Base-by-base conservation (phyloP, 2,888 invertebrate genomes). In the Branchipolynoe longqiensis region DNA sequence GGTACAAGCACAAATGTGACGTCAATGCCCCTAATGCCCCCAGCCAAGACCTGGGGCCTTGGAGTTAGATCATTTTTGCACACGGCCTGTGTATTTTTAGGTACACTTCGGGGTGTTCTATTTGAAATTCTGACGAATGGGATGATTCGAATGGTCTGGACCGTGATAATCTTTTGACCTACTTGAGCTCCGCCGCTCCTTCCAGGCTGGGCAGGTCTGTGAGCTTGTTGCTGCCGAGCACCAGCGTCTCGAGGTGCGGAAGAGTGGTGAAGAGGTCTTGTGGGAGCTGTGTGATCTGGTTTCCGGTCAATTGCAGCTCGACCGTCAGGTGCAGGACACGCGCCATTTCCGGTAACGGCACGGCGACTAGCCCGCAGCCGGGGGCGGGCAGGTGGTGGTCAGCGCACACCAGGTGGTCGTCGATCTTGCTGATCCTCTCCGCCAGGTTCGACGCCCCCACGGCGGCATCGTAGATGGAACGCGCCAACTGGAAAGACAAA, bases 241-340 rank as follows among this genome's bases (percentile, higher is more conserved):
- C 74, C 1, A 88, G 64, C 14, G 38, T 28, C 38, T 54, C 33
- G 38, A 88, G 86, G n/a, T 81, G 41, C 14, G 82, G 83, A 41
- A 88, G 82, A 14, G 33, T 33, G 4, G 58, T 8, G 84, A 88
- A 88, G 41, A 88, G 86, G 25, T 84, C 83, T 31, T 33, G 62
- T 0, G 86, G 88, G 4, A 88, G 86, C 18, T 89, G 86, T 28
- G 89, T 87, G 0, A 91, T 69, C 0, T 82, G 82, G 82, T 91
- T 91, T 83, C 88, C 85, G 48, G 87, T 87, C 84, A 91, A 89
- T 59, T 90, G 88, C 33, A 91, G 87, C 33, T 87, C 88, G n/a
- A 87, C 85, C 40, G 91, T 87, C 78, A 90, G 87, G 22, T 64
- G 40, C 6, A 22, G 28, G 12, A 48, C 25, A 28, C n/a, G 12